Conservation (phyloP, 2,888 invertebrate genomes). For the Idaea biselata region DNA sequence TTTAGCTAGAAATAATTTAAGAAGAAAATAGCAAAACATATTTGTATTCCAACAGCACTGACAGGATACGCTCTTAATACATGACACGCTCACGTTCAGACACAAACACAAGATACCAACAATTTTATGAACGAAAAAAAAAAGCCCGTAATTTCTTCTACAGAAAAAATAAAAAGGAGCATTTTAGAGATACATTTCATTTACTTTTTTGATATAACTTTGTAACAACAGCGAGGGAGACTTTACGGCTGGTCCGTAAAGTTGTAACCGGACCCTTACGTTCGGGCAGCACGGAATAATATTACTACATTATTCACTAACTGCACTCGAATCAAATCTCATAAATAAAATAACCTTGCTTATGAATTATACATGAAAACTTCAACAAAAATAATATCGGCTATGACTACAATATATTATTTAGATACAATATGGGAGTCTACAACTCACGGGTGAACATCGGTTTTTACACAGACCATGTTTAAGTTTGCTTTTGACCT, state of each 20-base stretch:
- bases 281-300: not conserved
- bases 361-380: not conserved
- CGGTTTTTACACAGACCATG: too few relatives aligned
- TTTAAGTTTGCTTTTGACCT: too few relatives aligned
- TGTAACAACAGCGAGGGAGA: slow-evolving; percentile 2
- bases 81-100: not conserved
- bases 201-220: slow-evolving; percentile 4
- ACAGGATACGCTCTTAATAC: not conserved
- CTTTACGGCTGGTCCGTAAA: not conserved
- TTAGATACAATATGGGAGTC: too few relatives aligned
- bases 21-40: too few relatives aligned
- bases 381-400: not conserved
- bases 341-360: not conserved
- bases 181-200: slow-evolving; percentile 6
- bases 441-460: too few relatives aligned
- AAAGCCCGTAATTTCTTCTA: not conserved
- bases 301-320: slow-evolving; percentile 4
- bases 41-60: not conserved
- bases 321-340: slow-evolving; percentile 1
- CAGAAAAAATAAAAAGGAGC: not conserved
- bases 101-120: not conserved
- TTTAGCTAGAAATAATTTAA: too few relatives aligned
- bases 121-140: not conserved
- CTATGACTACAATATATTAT: not conserved
- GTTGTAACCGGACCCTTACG: not conserved